These are phyloP conservation scores for Sarcophilus harrisii DNA, from an alignment of 2,797 vertebrate species.

Conservation along the genomic window DNA sequence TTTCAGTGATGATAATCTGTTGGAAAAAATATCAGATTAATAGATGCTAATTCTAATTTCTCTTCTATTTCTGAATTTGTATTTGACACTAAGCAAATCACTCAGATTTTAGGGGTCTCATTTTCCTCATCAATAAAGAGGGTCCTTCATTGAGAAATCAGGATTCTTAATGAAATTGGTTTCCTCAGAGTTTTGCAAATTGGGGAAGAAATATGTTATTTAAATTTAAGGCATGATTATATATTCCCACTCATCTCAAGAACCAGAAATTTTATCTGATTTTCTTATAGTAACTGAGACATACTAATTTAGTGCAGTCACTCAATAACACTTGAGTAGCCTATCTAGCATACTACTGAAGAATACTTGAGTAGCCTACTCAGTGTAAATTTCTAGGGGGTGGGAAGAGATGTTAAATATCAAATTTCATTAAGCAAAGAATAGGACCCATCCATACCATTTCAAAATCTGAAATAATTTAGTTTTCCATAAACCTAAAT, in stretches of 20 bases:
- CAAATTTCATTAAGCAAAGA: slow-evolving; percentile 34
- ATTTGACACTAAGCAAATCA: not conserved
- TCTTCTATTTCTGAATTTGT: not conserved
- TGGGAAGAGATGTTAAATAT: not conserved
- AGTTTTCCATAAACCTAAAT: slow-evolving; percentile 34
- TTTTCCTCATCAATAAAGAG: not conserved
- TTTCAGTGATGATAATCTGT: not conserved
- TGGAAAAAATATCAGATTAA: not conserved
- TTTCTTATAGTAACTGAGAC: not conserved
- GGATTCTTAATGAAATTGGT: not conserved
- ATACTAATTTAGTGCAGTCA: not conserved
- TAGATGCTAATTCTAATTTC: not conserved
- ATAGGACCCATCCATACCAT: not conserved
- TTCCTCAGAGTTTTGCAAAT: not conserved
- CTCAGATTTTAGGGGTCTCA: not conserved
- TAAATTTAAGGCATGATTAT: not conserved
- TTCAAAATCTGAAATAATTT: slow-evolving; percentile 43
- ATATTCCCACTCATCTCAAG: not conserved
- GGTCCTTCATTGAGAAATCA: not conserved
- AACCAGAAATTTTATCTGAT: not conserved
- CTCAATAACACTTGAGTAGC: not conserved
- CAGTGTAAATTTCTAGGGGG: slow-evolving; percentile 24
- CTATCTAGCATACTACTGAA: not conserved
- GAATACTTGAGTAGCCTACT: not conserved
- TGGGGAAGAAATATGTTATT: not conserved